Evolutionary conservation across 2,797 vertebrate genomes (phyloP).

Genomic region (Taenioides sp.): DNA sequence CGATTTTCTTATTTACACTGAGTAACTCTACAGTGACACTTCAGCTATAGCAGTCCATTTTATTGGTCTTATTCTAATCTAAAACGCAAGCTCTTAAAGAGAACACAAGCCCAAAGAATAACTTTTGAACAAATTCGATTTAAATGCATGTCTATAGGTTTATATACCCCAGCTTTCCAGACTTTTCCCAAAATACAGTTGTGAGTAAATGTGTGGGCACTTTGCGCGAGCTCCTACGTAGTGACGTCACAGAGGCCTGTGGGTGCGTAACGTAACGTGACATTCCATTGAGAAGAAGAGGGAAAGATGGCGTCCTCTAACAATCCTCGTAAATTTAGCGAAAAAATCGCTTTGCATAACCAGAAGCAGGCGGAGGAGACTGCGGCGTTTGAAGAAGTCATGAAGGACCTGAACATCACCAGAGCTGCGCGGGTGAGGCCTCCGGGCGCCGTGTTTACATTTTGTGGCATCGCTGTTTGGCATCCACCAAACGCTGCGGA

Average conservation of each 20-base stretch:
- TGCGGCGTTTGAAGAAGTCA: conserved; percentile 95
- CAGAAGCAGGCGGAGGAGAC: conserved; percentile 98
- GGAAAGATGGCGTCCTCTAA: conserved; percentile 98
- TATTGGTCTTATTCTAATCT: neutral
- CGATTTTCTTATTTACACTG: too few relatives aligned
- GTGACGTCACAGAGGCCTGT: conserved; percentile 69
- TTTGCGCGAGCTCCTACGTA: conserved; percentile 45
- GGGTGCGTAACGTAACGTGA: conserved; percentile 78
- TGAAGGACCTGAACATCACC: conserved; percentile 95
- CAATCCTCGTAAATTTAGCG: conserved; percentile 99
- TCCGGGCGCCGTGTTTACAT: conserved; percentile 32
- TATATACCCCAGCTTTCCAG: too few relatives aligned
- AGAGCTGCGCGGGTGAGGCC: conserved; percentile 92
- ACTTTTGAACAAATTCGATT: neutral
- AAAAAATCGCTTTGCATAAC: conserved; percentile 96
- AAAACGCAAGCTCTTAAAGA: neutral
- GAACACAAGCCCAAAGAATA: neutral
- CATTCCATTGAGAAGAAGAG: conserved; percentile 87
- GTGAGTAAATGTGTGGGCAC: neutral
- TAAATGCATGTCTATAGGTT: too few relatives aligned
- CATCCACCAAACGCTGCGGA: conserved; percentile 60
- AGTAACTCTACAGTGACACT: too few relatives aligned
- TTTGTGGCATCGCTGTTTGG: conserved; percentile 52
- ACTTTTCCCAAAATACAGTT: neutral
- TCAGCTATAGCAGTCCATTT: too few relatives aligned